phyloP scores from a whole-genome alignment of 2,888 invertebrate genomes.

The Andrena praecox region DNA sequence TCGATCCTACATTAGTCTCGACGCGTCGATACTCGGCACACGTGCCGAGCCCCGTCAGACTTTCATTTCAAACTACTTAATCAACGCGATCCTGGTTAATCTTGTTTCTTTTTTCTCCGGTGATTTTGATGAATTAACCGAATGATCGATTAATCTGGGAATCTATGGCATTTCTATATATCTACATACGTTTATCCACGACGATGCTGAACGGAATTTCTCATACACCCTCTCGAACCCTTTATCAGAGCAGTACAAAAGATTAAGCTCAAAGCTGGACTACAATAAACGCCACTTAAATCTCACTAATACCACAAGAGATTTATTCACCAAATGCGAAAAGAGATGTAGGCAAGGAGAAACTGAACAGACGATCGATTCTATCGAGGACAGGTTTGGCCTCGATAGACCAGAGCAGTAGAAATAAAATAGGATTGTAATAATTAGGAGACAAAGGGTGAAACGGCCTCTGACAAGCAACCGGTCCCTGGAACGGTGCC shows the following conservation, averaged over 20 bases:
- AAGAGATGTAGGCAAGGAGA: background rate
- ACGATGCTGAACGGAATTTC: background rate
- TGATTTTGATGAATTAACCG: conserved; percentile 46
- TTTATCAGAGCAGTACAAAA: background rate
- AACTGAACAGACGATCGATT: background rate
- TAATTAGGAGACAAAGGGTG: conserved; percentile 37
- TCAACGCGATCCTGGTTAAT: conserved; percentile 34
- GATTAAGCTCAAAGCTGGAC: too few species aligned
- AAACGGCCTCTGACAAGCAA: conserved; percentile 37
- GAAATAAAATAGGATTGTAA: conserved; percentile 27
- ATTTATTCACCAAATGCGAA: too few species aligned
- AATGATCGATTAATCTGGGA: conserved; percentile 29
- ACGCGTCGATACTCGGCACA: conserved; percentile 6
- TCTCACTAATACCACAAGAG: too few species aligned
- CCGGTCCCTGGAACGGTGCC: conserved; percentile 40
- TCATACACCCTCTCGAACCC: too few species aligned
- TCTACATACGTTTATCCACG: background rate
- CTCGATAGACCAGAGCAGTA: background rate
- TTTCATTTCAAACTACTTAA: conserved; percentile 55
- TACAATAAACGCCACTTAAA: too few species aligned
- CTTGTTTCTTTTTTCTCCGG: conserved; percentile 14
- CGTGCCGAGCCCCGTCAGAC: conserved; percentile 18
- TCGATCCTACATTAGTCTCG: conserved; percentile 39
- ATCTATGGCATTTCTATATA: background rate
- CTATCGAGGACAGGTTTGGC: background rate